Conservation (phyloP, 1,140 invertebrate genomes). For the Periplaneta americana region DNA sequence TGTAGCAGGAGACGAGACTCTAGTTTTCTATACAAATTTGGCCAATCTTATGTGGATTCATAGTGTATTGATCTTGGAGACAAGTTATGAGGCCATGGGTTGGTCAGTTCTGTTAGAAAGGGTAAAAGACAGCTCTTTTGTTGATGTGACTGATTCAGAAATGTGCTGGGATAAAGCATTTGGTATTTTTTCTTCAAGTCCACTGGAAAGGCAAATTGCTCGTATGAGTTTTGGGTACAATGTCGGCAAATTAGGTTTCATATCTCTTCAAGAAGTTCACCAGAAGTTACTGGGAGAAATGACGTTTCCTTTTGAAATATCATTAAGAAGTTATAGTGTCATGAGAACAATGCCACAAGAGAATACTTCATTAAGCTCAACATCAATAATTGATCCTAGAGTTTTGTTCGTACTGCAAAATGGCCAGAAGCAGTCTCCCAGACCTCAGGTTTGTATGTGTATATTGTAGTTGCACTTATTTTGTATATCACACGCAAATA, state of each 20-base stretch:
- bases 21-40: constrained; percentile 36
- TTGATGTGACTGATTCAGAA: neutral
- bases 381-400: constrained; percentile 27
- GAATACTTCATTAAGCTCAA: neutral
- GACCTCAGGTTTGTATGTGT: constrained; percentile 24
- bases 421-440: constrained; percentile 32
- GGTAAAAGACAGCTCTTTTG: neutral
- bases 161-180: neutral
- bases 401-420: constrained; percentile 36
- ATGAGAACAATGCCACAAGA: neutral
- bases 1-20: constrained; percentile 34
- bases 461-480: constrained; percentile 9
- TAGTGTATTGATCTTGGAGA: neutral
- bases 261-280: constrained; percentile 32
- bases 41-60: constrained; percentile 29
- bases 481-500: too few species aligned
- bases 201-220: constrained; percentile 21
- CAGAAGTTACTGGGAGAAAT: constrained; percentile 32
- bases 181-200: neutral
- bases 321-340: constrained; percentile 23
- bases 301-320: constrained; percentile 29
- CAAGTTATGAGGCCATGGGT: neutral
- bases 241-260: constrained; percentile 37
- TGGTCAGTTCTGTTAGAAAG: neutral
- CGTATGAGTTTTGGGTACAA: constrained; percentile 33